phyloP scores from a whole-genome alignment of 2,113 vertebrate species.

The Sturnus vulgaris region DNA sequence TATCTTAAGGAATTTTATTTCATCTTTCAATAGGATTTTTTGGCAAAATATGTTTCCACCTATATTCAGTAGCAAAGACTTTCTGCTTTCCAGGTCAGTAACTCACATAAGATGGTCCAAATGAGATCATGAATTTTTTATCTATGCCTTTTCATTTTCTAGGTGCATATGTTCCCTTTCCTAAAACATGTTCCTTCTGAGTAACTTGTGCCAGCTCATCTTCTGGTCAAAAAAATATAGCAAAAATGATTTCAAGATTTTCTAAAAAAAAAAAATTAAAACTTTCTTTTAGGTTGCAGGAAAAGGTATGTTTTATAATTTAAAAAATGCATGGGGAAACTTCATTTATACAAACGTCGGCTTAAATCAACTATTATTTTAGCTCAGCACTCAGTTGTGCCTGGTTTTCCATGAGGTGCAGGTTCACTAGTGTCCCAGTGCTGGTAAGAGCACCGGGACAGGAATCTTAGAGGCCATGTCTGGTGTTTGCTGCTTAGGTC shows the following conservation, averaged over 20 bases:
- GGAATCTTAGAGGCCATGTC: not conserved
- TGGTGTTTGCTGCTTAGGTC: not conserved
- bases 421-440: not conserved
- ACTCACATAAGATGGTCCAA: not conserved
- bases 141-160: not conserved
- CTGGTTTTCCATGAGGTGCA: not conserved
- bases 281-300: not conserved
- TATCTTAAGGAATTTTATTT: not conserved
- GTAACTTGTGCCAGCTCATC: not conserved
- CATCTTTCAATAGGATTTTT: not conserved
- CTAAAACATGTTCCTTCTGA: not conserved
- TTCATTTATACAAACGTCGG: not conserved
- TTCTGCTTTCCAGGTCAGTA: not conserved
- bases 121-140: slow-evolving; percentile 7
- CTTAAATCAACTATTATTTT: not conserved
- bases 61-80: not conserved
- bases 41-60: not conserved
- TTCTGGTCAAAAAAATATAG: not conserved
- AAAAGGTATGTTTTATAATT: not conserved
- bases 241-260: not conserved
- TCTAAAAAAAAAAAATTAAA: not conserved
- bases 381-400: not conserved
- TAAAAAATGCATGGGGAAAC: not conserved
- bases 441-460: not conserved
- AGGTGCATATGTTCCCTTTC: not conserved